A percentile compares a stretch with the other conserved stretches of the same genome.
Evolutionary conservation across 2,888 invertebrate species (phyloP).

Genomic region (Nephrotoma guestfalica): DNA sequence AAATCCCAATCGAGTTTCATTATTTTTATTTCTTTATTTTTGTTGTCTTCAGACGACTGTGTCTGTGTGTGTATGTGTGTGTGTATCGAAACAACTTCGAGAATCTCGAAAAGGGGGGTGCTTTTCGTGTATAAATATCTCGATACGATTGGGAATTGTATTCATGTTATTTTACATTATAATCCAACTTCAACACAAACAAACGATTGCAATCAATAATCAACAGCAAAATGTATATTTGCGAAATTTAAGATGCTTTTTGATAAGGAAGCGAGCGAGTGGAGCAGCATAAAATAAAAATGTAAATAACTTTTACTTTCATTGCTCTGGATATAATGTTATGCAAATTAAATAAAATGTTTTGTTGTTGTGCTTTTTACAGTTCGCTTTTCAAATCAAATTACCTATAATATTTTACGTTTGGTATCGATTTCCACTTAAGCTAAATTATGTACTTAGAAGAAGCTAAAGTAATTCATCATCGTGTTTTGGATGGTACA

Average conservation of each 20-base stretch:
- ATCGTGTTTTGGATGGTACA: neutral
- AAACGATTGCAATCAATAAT: neutral
- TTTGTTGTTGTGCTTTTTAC: neutral
- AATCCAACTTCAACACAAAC: neutral
- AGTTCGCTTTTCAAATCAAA: neutral
- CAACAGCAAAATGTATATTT: neutral
- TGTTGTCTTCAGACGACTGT: neutral
- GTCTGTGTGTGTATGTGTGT: neutral
- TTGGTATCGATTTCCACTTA: neutral
- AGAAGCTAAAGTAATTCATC: neutral
- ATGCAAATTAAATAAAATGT: neutral
- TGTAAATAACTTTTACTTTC: neutral
- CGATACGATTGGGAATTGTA: neutral
- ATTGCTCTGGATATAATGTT: neutral
- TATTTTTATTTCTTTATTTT: neutral
- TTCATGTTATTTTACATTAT: neutral
- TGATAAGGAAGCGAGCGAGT: neutral
- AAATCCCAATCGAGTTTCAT: neutral
- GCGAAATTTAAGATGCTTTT: neutral
- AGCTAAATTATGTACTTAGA: neutral
- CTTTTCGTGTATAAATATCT: neutral
- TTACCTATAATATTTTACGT: neutral
- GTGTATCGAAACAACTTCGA: neutral
- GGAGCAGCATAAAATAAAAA: neutral
- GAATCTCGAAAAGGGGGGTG: neutral